These are phyloP conservation scores for Pseudochirops corinnae DNA, from an alignment of 2,797 vertebrate genomes.

Conservation along the genomic window DNA sequence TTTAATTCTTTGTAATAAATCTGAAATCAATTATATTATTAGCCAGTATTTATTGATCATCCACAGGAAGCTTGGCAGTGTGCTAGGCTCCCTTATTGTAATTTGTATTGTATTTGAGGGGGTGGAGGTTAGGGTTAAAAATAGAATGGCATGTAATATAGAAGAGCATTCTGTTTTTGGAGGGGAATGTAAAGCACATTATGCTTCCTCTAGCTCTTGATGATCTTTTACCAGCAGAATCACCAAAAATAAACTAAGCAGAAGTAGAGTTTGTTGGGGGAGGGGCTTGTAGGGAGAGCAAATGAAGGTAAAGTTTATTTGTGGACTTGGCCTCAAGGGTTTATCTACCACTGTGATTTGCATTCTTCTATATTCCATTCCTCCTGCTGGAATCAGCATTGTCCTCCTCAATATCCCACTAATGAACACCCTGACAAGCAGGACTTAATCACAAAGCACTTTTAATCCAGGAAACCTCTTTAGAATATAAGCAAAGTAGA, in stretches of 20 bases:
- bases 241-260: conserved; percentile 32
- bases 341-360: conserved; percentile 56
- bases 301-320: conserved; percentile 45
- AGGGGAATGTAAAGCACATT: not conserved
- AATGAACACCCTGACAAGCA: conserved; percentile 58
- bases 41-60: conserved; percentile 25
- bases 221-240: not conserved
- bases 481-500: conserved; percentile 55
- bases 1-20: conserved; percentile 43
- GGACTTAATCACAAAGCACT: conserved; percentile 54
- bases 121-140: conserved; percentile 6
- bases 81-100: conserved; percentile 41
- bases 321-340: conserved; percentile 46
- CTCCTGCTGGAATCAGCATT: conserved; percentile 63
- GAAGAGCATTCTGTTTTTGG: not conserved
- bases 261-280: conserved; percentile 29
- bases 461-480: conserved; percentile 57
- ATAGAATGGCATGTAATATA: conserved; percentile 30
- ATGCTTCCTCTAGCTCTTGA: conserved; percentile 6
- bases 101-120: conserved; percentile 30
- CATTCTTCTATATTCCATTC: conserved; percentile 35
- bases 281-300: not conserved
- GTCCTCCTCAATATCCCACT: conserved; percentile 62
- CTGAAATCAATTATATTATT: conserved; percentile 48
- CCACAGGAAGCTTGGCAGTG: conserved; percentile 23